A percentile compares a stretch with the other conserved stretches of the same genome.
Conservation (phyloP, 2,113 vertebrate species). For the Ramphastos sulfuratus region DNA sequence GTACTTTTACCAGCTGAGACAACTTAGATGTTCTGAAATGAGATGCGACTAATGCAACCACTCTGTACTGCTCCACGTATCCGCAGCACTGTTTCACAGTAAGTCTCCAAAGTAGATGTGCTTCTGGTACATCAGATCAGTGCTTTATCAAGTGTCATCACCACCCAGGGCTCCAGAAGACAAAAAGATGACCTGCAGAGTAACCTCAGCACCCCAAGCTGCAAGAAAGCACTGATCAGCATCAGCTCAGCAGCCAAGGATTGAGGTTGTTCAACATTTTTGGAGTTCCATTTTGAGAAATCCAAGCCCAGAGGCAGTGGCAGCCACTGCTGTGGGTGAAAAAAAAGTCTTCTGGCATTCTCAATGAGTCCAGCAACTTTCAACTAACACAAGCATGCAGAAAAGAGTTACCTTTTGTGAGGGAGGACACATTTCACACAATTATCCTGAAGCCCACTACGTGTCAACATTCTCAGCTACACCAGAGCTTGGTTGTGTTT, state of each 20-base stretch:
- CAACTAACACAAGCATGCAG: neutral
- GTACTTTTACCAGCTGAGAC: neutral
- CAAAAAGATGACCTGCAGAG: neutral
- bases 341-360: neutral
- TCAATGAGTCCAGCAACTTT: neutral
- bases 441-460: neutral
- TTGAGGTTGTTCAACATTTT: rapidly evolving
- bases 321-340: neutral
- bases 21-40: neutral
- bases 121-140: neutral
- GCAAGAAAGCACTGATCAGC: neutral
- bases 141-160: neutral
- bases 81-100: rapidly evolving
- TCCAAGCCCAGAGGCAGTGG: neutral
- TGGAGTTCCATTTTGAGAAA: neutral
- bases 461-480: neutral
- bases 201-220: neutral
- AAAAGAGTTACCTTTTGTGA: neutral
- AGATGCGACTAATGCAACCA: neutral
- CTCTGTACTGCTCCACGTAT: rapidly evolving
- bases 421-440: rapidly evolving
- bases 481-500: neutral
- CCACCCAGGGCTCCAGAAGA: neutral
- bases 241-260: neutral
- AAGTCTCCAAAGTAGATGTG: neutral